Evolutionary conservation across 2,797 vertebrate species (phyloP).

Genomic region (Pogonophryne albipinna): DNA sequence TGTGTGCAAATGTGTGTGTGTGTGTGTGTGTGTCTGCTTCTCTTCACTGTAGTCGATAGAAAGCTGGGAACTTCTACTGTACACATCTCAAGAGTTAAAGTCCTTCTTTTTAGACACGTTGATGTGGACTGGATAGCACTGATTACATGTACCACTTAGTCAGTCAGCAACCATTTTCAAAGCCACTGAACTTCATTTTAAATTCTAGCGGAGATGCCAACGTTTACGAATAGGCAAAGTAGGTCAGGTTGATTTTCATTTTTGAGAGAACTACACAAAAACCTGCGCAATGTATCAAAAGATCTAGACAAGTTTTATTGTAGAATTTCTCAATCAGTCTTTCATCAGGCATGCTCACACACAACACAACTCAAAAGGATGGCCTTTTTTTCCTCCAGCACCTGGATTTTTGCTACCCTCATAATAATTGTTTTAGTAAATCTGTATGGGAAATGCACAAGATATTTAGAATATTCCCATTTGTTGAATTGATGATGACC

Average conservation of each 20-base stretch:
- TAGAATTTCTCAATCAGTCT: no score
- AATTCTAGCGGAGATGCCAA: not conserved
- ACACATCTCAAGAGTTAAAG: not conserved
- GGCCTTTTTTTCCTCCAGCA: no score
- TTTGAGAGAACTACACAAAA: no score
- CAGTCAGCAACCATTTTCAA: not conserved
- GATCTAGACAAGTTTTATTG: no score
- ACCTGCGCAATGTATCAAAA: no score
- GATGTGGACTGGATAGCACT: not conserved
- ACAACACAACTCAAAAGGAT: no score
- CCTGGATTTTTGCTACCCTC: no score
- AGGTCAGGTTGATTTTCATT: not conserved
- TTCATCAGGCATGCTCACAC: no score
- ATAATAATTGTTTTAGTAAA: not conserved
- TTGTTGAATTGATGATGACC: not conserved
- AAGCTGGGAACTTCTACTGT: conserved; percentile 9
- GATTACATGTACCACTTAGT: not conserved
- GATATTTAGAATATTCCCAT: not conserved
- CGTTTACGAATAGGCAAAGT: not conserved
- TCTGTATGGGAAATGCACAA: not conserved
- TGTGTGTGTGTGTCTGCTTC: not conserved
- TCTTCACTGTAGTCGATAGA: conserved; percentile 8
- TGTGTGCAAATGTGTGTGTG: conserved; percentile 9
- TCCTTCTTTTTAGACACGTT: not conserved
- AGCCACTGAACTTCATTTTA: conserved; percentile 1